Percentiles rank a stretch among this genome's conserved stretches.
Evolutionary conservation across 2,113 vertebrate species (phyloP).

Genomic region (Muscicapa adusta): DNA sequence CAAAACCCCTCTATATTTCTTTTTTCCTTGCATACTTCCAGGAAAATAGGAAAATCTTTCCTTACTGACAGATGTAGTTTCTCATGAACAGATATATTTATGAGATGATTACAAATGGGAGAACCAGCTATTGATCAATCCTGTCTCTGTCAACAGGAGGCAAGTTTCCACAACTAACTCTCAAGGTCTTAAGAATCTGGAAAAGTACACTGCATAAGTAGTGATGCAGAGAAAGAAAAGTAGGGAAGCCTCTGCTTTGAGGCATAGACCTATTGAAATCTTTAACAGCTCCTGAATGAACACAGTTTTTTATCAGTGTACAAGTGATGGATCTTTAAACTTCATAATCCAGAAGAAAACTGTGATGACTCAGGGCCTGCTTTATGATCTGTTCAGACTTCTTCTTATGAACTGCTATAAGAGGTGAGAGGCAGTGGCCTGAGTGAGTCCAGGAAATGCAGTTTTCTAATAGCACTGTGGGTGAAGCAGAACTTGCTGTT

Average conservation of each 20-base stretch:
- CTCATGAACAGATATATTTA: background rate
- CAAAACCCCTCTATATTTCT: fast-evolving
- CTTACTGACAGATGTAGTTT: background rate
- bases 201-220: background rate
- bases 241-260: background rate
- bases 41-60: background rate
- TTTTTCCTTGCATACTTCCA: background rate
- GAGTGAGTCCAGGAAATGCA: background rate
- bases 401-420: background rate
- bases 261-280: background rate
- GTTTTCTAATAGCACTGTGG: background rate
- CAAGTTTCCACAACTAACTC: background rate
- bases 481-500: background rate
- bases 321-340: background rate
- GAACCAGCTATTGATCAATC: background rate
- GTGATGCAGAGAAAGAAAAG: too few relatives aligned
- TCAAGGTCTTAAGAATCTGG: background rate
- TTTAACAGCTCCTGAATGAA: background rate
- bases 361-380: background rate
- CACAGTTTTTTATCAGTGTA: background rate
- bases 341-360: background rate
- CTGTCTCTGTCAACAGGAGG: background rate
- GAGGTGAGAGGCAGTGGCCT: background rate
- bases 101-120: background rate
- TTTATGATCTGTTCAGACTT: background rate